Percentiles rank a stretch among this genome's conserved stretches.
Conservation (phyloP, 2,113 vertebrate genomes). For the Mesocricetus auratus region DNA sequence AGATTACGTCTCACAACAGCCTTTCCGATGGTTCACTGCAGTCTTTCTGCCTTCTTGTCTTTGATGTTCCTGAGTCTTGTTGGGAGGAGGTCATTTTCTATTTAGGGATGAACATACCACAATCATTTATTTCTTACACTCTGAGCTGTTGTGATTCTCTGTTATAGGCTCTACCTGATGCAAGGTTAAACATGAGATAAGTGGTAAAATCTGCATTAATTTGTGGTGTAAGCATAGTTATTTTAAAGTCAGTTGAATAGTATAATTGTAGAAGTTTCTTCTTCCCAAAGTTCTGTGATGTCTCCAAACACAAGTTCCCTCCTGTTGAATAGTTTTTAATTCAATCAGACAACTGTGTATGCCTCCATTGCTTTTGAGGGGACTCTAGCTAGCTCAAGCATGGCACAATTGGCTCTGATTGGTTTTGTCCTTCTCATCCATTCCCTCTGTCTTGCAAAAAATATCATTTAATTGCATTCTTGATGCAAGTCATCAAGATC, state of each 20-base stretch:
- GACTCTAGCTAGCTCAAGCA: no score
- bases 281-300: not conserved
- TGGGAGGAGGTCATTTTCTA: no score
- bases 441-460: no score
- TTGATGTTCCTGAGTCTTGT: not conserved
- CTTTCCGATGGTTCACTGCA: not conserved
- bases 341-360: not conserved
- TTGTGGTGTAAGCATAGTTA: not conserved
- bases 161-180: not conserved
- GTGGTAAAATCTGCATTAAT: no score
- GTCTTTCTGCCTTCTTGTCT: not conserved
- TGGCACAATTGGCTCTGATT: no score
- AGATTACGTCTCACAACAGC: not conserved
- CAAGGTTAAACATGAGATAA: not conserved
- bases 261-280: not conserved
- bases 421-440: no score
- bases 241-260: not conserved
- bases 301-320: not conserved
- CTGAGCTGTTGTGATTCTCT: not conserved
- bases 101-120: not conserved
- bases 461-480: no score
- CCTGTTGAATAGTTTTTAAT: not conserved
- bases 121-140: not conserved
- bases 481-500: no score
- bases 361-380: not conserved